phyloP scores from a whole-genome alignment of 2,888 invertebrate genomes.

The Drosophila siamana region DNA sequence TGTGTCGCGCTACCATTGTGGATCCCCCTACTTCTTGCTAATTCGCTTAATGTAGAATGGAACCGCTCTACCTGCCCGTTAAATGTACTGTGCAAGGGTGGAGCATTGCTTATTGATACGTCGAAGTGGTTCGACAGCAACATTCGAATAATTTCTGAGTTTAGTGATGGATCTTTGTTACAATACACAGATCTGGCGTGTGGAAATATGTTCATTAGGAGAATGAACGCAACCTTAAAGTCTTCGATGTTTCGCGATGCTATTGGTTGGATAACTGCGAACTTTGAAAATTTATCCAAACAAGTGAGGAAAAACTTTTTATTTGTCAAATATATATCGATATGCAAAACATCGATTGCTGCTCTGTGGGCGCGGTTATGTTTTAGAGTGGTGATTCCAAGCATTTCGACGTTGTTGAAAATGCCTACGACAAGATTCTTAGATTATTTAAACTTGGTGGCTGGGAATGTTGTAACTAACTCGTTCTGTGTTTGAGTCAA shows the following conservation, averaged over 20 bases:
- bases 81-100: not conserved
- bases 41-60: not conserved
- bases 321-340: slow-evolving; percentile 18
- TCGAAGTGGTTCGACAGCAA: slow-evolving; percentile 1
- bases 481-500: too few relatives aligned
- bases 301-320: slow-evolving; percentile 23
- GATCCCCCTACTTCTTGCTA: not conserved
- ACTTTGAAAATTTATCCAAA: slow-evolving; percentile 20
- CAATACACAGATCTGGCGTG: not conserved
- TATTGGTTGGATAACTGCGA: slow-evolving; percentile 18
- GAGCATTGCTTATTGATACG: not conserved
- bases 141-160: not conserved
- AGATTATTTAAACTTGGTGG: too few relatives aligned
- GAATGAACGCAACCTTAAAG: not conserved
- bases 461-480: too few relatives aligned
- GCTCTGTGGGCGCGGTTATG: too few relatives aligned
- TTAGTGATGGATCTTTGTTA: not conserved
- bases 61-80: slow-evolving; percentile 12
- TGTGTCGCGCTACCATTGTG: not conserved
- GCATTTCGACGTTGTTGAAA: too few relatives aligned
- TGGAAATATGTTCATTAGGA: slow-evolving; percentile 1
- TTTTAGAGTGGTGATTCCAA: too few relatives aligned
- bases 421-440: too few relatives aligned
- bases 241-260: not conserved
- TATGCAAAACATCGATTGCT: slow-evolving; percentile 6